Evolutionary conservation across 1,140 invertebrate species (phyloP), one percentile per base, ranked within the genome.

Genomic region (Drosophila nasuta): DNA sequence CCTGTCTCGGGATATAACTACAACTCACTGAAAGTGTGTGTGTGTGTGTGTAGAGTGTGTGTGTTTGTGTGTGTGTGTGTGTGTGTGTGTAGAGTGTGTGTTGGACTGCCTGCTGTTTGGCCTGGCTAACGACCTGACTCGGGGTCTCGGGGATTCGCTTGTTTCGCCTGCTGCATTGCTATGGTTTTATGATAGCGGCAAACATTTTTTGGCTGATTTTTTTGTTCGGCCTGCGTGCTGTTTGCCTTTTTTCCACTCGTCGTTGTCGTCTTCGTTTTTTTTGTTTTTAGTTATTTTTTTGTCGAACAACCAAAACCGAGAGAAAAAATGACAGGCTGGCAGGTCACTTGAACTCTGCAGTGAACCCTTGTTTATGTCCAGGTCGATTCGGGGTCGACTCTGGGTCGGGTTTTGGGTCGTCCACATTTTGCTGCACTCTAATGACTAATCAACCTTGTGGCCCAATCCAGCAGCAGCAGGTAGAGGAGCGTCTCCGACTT

Each of bases 401-500:
- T 7, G 8, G 52, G 52, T 56, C 52, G 52, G n/a, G 8, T 10
- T 28, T 58, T 11, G 33, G 46, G 35, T 45, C 25, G 11, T 33
- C 35, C 45, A 28, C 66, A 59, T 66, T 35, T 35, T 65, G 49
- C 75, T 66, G 81, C 65, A 77, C 59, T 79, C 69, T 80, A 88
- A 80, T 87, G 83, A 88, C 80, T 88, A 87, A 87, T 82, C 80
- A 85, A 80, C 82, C 82, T 79, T 79, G 83, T 54, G 62, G 64
- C 60, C 60, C 45, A 63, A 7, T 52, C 51, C 25, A 33, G 33
- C 33, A 33, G 8, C 49, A 56, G 59, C 83, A 87, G 83, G 82
- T 87, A 88, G 73, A 77, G 43, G 62, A 7, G 49, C 35, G 38
- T 15, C 62, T 25, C 20, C 20, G 20, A 20, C 20, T 20, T 74